Evolutionary conservation across 2,113 vertebrate species (phyloP), one percentile per base, ranked within the genome.

Genomic region (Prochilodus magdalenae): DNA sequence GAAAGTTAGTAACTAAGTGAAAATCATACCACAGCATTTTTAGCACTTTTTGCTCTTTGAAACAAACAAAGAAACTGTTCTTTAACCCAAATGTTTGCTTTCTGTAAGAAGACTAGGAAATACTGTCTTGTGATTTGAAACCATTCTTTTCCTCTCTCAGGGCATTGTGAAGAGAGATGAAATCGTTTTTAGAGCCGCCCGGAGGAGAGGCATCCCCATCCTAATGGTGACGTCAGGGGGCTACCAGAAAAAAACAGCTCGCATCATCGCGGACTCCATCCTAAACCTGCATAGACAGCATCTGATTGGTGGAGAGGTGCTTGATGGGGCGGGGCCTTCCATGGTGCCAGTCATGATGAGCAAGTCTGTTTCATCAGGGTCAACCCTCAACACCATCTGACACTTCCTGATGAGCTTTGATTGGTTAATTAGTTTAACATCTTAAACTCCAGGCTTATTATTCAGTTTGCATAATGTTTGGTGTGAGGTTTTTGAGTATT

Each of bases 211-310:
- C 0, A 87, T 99, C 33, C 98, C 98, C 2, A 95, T 99, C 81
- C 94, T 99, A 51, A 99, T 99, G 98, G 94, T 99, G 84, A 99
- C 97, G 0, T 98, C 98, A 0, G 98, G 98, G 0, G 98, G 98
- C 5, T 99, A 99, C 90, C 97, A 97, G 94, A 98, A 96, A 92
- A 94, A 94, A 80, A 99, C 98, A 0, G 98, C 97, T 0, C 95
- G 96, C 8, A 96, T 99, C 89, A 99, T 99, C 11, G 97, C 98
- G 0, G 98, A 98, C 92, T 99, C 97, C 85, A 97, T 99, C 87
- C 93, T 98, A n/a, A 98, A 99, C 85, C 60, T 99, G 86, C 93
- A 93, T 18, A 81, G 22, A 78, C 89, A 95, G 84, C 94, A 95
- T 20, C 92, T 99, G 71, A 97, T 99, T 55, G 91, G 73, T 78